Evolutionary conservation across 2,797 vertebrate genomes (phyloP), one percentile per base, ranked within the genome.

Genomic region (Sibirionetta formosa): DNA sequence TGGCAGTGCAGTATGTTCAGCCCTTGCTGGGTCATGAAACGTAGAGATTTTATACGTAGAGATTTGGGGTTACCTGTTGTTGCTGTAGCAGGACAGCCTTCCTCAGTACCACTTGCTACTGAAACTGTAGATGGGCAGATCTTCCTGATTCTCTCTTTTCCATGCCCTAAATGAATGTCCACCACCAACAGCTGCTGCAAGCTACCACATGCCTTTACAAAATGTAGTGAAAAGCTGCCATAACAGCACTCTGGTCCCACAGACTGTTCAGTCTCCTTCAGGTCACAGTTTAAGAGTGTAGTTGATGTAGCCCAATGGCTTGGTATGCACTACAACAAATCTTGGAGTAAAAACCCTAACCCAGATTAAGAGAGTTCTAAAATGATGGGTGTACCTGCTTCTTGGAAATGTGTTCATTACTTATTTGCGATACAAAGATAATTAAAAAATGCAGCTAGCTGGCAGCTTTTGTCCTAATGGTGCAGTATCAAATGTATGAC

Each of bases 1-100:
- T 11, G 68, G 42, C 31, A 36, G 31, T 22, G 51, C n/a, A 27
- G 4, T n/a, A 2, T 7, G 7, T 15, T 35, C 31, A 80, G 40
- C 9, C 31, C 46, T 92, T 80, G 40, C 24, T 38, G 56, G 42
- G 12, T 72, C 69, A 5, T 66, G 42, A 19, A 5, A 44, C 17
- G 2, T 44, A 44, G 17, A 44, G 42, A 23, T 48, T 63, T 1
- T 5, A 1, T 33, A 1, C 1, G 0, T 35, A 63, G 35, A 14
- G 42, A 12, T 35, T 70, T 54, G 51, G 18, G 4, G 2, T 57
- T 54, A 54, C 16, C 11, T 26, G 0, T 4, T 24, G 8, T 57
- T 38, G 15, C 29, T 61, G 1, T 11, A 44, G 68, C 50, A 40
- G 36, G 11, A 48, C 36, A 69, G 20, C 33, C 27, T 79, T 85